Percentiles rank a stretch among this genome's conserved stretches.
Conservation (phyloP, 2,888 invertebrate species). For the Lepidonotus clava region DNA sequence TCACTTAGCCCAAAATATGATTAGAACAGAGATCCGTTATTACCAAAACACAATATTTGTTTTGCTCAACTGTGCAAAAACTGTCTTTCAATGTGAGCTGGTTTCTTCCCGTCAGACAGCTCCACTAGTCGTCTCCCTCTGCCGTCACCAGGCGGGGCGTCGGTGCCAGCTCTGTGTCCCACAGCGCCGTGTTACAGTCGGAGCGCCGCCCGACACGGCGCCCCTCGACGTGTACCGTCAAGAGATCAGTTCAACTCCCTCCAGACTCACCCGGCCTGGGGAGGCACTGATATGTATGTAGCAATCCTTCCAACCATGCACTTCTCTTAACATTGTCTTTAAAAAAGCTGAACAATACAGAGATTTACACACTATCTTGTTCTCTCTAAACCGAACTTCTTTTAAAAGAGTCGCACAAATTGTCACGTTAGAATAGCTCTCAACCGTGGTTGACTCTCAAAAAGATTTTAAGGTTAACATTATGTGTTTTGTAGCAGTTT, state of each 20-base stretch:
- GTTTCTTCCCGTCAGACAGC: too few species aligned
- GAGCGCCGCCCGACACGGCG: too few species aligned
- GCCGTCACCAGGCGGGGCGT: too few species aligned
- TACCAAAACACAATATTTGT: too few species aligned
- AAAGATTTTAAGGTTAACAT: neutral
- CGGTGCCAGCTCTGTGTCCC: too few species aligned
- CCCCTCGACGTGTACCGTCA: too few species aligned
- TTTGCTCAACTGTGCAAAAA: too few species aligned
- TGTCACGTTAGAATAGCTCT: neutral
- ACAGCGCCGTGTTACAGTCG: too few species aligned
- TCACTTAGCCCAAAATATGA: neutral
- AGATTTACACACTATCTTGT: neutral
- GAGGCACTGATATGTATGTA: conserved; percentile 22
- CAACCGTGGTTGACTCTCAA: neutral
- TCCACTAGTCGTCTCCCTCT: too few species aligned
- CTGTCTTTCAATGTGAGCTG: too few species aligned
- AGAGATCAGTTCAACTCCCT: neutral
- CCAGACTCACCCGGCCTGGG: neutral
- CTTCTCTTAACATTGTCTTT: conserved; percentile 9
- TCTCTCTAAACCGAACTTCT: neutral
- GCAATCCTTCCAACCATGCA: neutral
- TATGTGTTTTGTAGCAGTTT: conserved; percentile 22
- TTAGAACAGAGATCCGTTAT: conserved; percentile 11
- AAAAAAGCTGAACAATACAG: neutral
- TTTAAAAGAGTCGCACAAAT: neutral